Evolutionary conservation across 2,888 invertebrate species (phyloP).

Genomic region (Lasiommata megera): DNA sequence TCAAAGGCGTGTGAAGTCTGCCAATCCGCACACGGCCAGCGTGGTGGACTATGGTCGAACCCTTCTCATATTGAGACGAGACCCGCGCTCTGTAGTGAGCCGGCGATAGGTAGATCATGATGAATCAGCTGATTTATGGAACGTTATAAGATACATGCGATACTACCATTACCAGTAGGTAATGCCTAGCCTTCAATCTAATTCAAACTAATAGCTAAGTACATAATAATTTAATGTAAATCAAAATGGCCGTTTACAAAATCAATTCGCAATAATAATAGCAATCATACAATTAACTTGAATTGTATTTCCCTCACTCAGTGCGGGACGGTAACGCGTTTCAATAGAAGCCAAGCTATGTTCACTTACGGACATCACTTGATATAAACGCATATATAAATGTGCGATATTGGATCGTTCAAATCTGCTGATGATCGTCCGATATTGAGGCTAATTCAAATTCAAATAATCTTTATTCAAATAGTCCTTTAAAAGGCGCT

Average conservation of each 20-base stretch:
- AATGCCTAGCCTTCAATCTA: background rate
- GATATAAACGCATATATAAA: background rate
- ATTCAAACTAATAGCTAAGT: background rate
- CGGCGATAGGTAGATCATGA: too few species aligned
- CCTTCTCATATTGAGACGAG: too few species aligned
- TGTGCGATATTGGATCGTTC: background rate
- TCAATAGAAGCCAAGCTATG: constrained; percentile 34
- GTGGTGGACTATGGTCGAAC: too few species aligned
- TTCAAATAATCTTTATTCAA: too few species aligned
- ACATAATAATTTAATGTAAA: constrained; percentile 10
- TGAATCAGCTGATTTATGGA: too few species aligned
- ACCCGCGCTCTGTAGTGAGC: too few species aligned
- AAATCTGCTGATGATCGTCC: too few species aligned
- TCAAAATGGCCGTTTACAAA: constrained; percentile 19
- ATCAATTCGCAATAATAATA: constrained; percentile 26
- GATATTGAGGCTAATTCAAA: too few species aligned
- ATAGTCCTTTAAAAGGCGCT: too few species aligned
- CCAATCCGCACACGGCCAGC: too few species aligned
- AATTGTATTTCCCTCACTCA: constrained; percentile 27
- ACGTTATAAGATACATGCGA: background rate
- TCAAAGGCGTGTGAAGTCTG: too few species aligned
- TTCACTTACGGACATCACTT: constrained; percentile 5
- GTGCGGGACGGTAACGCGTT: constrained; percentile 28
- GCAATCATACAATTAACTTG: constrained; percentile 31
- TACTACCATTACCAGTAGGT: background rate